Conservation (phyloP, 2,888 invertebrate genomes). For the Drosophila tanythrix region DNA sequence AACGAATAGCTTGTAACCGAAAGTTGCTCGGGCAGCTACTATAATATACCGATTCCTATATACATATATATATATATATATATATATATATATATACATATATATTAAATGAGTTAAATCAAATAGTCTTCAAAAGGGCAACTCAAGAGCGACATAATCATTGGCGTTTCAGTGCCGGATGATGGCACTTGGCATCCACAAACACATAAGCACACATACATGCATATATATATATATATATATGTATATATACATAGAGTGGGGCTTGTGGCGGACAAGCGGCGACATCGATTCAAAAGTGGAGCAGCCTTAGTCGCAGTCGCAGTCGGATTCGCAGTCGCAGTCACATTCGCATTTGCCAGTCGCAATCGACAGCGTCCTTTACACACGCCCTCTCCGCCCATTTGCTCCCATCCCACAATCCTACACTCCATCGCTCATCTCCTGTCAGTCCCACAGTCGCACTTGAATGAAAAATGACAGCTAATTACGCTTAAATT, state of each 20-base stretch:
- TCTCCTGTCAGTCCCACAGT: slow-evolving; percentile 18
- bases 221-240: too few relatives aligned
- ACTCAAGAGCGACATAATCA: slow-evolving; percentile 59
- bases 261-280: slow-evolving; percentile 43
- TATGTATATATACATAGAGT: slow-evolving; percentile 3
- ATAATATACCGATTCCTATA: neutral
- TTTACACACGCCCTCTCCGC: neutral
- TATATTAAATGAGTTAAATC: neutral
- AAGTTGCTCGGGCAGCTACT: neutral
- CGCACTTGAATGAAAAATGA: slow-evolving; percentile 77
- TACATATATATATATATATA: too few relatives aligned
- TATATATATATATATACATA: too few relatives aligned
- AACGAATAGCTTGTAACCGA: neutral
- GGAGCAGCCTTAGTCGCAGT: slow-evolving; percentile 50
- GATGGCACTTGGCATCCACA: slow-evolving; percentile 53
- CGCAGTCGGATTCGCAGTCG: slow-evolving; percentile 22
- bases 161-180: slow-evolving; percentile 74
- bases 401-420: neutral
- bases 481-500: slow-evolving; percentile 82
- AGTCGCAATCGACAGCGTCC: slow-evolving; percentile 14
- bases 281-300: slow-evolving; percentile 62
- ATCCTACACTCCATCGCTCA: neutral
- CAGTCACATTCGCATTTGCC: slow-evolving; percentile 26
- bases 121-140: slow-evolving; percentile 1
- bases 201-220: neutral